These are phyloP conservation scores for Panthera leo DNA, from an alignment of 2,113 vertebrate species.

Conservation along the genomic window DNA sequence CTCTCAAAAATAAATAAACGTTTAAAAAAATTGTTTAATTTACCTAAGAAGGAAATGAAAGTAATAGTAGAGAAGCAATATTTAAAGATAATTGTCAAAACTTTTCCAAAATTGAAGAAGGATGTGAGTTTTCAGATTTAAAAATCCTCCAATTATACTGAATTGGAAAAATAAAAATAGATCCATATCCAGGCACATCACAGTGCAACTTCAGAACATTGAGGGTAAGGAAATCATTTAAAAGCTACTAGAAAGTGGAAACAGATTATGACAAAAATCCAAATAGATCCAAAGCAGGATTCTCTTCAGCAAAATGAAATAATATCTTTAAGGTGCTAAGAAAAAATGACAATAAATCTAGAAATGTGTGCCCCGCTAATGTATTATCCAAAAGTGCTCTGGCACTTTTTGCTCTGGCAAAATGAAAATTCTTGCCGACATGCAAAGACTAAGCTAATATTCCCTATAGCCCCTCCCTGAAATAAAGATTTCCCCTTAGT, in stretches of 20 bases:
- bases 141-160: neutral
- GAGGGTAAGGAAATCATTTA: neutral
- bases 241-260: constrained; percentile 5
- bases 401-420: neutral
- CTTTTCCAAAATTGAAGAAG: constrained; percentile 3
- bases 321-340: neutral
- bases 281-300: neutral
- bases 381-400: neutral
- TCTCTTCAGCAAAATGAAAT: constrained; percentile 29
- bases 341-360: neutral
- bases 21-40: neutral
- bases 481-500: neutral
- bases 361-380: constrained; percentile 24
- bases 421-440: neutral
- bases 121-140: neutral
- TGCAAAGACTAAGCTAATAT: neutral
- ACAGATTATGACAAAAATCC: neutral
- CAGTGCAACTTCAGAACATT: neutral
- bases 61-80: neutral
- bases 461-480: neutral
- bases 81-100: neutral
- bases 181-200: neutral
- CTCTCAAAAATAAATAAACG: too few species aligned
- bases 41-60: neutral
- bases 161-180: constrained; percentile 50